These are phyloP conservation scores for Hesperia comma DNA, from an alignment of 2,888 invertebrate species.

Conservation along the genomic window DNA sequence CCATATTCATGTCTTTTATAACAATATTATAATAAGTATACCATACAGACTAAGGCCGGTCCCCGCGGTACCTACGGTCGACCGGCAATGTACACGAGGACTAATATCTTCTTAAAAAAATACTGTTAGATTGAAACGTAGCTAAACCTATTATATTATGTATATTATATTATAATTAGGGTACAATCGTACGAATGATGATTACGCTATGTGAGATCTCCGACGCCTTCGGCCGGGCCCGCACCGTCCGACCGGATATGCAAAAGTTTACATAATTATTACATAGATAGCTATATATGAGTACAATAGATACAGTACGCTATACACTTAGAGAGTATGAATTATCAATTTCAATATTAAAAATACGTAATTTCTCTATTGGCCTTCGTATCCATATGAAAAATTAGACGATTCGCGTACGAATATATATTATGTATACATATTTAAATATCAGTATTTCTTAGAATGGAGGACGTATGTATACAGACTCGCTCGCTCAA, in stretches of 20 bases:
- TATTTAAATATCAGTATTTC: conserved; percentile 80
- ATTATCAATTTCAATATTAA: conserved; percentile 82
- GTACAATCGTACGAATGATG: conserved; percentile 80
- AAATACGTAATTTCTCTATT: conserved; percentile 84
- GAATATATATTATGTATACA: conserved; percentile 81
- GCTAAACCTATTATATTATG: conserved; percentile 80
- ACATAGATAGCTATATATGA: conserved; percentile 46
- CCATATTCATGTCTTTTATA: conserved; percentile 80
- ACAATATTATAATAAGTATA: conserved; percentile 78
- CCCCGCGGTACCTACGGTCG: conserved; percentile 63
- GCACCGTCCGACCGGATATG: conserved; percentile 80
- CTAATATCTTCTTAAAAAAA: conserved; percentile 85
- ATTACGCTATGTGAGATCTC: conserved; percentile 83
- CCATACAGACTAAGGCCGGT: conserved; percentile 76
- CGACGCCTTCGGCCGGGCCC: conserved; percentile 78
- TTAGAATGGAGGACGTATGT: conserved; percentile 83
- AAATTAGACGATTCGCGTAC: conserved; percentile 81
- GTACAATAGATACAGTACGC: conserved; percentile 74
- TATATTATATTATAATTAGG: conserved; percentile 79
- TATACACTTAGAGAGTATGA: conserved; percentile 74
- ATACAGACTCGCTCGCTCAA: conserved; percentile 83
- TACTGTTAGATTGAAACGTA: conserved; percentile 84
- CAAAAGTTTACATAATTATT: conserved; percentile 67
- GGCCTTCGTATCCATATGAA: conserved; percentile 80
- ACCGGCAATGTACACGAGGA: conserved; percentile 80